Base-by-base conservation (phyloP, 2,888 invertebrate species). In the Oegoconia quadripuncta region DNA sequence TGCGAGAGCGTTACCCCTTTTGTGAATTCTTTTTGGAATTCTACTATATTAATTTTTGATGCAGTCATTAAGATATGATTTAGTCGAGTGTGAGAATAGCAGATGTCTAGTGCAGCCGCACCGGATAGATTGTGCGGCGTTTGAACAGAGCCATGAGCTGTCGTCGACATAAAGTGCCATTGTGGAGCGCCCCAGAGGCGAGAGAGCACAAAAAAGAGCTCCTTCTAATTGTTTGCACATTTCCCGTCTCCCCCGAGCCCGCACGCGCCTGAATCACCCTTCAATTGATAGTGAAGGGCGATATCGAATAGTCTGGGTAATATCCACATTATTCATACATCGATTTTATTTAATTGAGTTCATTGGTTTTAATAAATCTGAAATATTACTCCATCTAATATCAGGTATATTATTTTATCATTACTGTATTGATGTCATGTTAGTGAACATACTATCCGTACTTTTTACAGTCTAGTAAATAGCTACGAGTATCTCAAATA, bases 181-280 rank as follows among this genome's bases (percentile, higher is more conserved):
- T 82, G 78, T 81, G 67, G 56, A n/a, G 50, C 59, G 55, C 65
- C 69, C 70, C 57, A 52, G 12, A 18, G 26, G 17, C 25, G 28
- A 52, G 44, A 41, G 47, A 60, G 64, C 62, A 63, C 69, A 75
- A 80, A 80, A 77, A 81, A 78, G 70, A 68, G 69, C 74, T 72
- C 74, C 60, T 71, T 68, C 74, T 82, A 82, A 84, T 86, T 86
- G 86, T 86, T 86, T 84, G 86, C 82, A 78, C 86, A 82, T 84
- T 86, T 84, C 59, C 61, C 74, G 62, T 69, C 64, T 61, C 66
- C 74, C 67, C 52, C 40, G 48, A 63, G 55, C 57, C 55, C 62
- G 59, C 67, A 59, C 61, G 59, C 59, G 57, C 49, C 45, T 30
- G 46, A 43, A 43, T 44, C 42, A 43, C 57, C 50, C 49, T 46